These are phyloP conservation scores for Catostylus mosaicus DNA, from an alignment of 30 jellyfish, hydroid and myxozoan genomes.

Conservation along the genomic window DNA sequence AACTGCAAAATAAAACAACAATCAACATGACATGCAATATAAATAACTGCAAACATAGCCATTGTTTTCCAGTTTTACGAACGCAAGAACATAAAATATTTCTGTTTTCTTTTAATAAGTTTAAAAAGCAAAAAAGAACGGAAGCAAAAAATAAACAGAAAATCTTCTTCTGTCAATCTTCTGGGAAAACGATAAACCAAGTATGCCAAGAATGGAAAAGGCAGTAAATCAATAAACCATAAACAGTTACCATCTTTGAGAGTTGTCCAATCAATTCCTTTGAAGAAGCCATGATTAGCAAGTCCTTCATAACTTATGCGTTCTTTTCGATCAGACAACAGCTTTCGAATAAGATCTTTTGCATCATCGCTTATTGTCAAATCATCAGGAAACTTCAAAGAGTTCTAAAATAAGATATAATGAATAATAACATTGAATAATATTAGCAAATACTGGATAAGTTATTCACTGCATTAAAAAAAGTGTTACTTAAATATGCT, in stretches of 20 bases:
- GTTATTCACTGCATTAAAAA: too few species aligned
- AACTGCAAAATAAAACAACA: neutral
- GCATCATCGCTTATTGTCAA: conserved; percentile 94
- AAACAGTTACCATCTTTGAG: conserved; percentile 89
- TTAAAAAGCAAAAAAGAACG: too few species aligned
- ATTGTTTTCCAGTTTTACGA: too few species aligned
- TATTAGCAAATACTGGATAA: too few species aligned
- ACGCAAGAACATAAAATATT: too few species aligned
- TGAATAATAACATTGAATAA: too few species aligned
- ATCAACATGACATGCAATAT: too few species aligned
- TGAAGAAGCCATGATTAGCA: conserved; percentile 95
- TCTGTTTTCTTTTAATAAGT: too few species aligned
- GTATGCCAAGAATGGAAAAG: neutral
- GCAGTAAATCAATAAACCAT: neutral
- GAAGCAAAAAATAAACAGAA: neutral
- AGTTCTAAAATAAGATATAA: conserved; percentile 56
- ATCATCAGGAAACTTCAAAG: conserved; percentile 98
- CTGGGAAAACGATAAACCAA: neutral
- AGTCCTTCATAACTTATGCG: conserved; percentile 93
- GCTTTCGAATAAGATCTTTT: conserved; percentile 87
- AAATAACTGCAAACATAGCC: too few species aligned
- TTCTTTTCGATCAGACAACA: conserved; percentile 89
- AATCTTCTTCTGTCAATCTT: neutral
- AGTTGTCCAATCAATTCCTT: conserved; percentile 99
- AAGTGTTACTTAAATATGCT: too few species aligned